A percentile compares a stretch with the other conserved stretches of the same genome.
These are phyloP conservation scores for Ochlodes sylvanus DNA, from an alignment of 2,888 invertebrate species.

Conservation along the genomic window DNA sequence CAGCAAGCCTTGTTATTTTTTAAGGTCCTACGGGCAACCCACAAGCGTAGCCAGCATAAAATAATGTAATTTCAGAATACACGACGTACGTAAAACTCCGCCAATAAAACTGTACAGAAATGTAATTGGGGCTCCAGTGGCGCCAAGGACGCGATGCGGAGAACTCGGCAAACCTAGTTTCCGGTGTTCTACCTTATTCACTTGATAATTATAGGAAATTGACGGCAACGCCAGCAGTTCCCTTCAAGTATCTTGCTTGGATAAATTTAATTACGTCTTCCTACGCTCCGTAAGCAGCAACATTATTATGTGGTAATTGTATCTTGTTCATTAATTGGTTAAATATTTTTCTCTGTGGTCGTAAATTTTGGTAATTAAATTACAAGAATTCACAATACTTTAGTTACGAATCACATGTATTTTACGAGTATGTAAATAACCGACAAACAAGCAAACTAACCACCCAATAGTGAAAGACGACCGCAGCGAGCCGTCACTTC, in stretches of 20 bases:
- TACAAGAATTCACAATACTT: no score
- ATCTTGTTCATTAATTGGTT: neutral
- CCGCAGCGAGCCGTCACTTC: no score
- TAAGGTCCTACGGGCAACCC: no score
- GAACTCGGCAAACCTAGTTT: conserved; percentile 37
- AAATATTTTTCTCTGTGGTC: neutral
- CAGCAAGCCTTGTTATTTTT: no score
- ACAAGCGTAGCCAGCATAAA: no score
- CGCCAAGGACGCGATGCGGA: conserved; percentile 18
- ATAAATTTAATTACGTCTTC: conserved; percentile 9
- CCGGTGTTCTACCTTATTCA: conserved; percentile 24
- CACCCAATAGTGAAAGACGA: no score
- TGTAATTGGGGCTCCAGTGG: conserved; percentile 33
- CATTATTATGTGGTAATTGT: neutral
- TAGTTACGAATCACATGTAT: no score
- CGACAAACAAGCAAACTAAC: no score
- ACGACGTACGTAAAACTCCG: no score
- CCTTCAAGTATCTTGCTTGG: conserved; percentile 13
- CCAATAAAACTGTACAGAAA: neutral
- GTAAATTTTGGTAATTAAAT: no score
- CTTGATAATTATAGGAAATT: conserved; percentile 41
- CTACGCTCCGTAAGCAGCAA: neutral
- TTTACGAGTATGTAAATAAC: no score
- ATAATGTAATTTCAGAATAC: no score
- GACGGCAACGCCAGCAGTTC: conserved; percentile 26